Percentiles rank a stretch among this genome's conserved stretches.
These are phyloP conservation scores for Mallotus villosus DNA, from an alignment of 2,797 vertebrate species.

Conservation along the genomic window DNA sequence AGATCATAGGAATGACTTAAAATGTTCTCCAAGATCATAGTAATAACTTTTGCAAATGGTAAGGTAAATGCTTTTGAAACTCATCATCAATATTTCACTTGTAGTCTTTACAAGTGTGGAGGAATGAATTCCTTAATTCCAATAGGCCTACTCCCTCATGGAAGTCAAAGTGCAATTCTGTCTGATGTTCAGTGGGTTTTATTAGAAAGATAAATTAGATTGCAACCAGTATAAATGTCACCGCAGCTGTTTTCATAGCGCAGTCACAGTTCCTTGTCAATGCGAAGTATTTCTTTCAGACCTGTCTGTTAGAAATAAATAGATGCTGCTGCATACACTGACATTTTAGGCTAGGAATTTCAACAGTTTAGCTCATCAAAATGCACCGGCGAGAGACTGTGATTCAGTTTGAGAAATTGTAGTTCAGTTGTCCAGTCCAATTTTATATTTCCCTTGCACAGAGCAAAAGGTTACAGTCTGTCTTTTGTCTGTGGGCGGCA, in stretches of 20 bases:
- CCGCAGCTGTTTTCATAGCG: constrained; percentile 43
- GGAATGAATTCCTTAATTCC: neutral
- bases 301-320: neutral
- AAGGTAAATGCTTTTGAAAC: neutral
- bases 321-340: neutral
- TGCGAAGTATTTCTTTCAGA: constrained; percentile 22
- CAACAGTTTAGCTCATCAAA: constrained; percentile 2
- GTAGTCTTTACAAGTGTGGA: neutral
- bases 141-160: constrained; percentile 36
- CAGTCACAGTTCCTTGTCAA: constrained; percentile 41
- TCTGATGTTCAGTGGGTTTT: constrained; percentile 56
- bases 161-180: constrained; percentile 49
- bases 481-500: constrained; percentile 76
- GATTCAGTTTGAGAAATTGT: constrained; percentile 39
- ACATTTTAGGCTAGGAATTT: neutral
- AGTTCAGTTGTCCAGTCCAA: constrained; percentile 33
- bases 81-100: neutral
- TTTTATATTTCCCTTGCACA: constrained; percentile 42
- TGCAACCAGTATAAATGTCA: constrained; percentile 63
- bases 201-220: constrained; percentile 58
- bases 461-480: constrained; percentile 57
- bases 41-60: no score
- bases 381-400: constrained; percentile 9
- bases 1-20: neutral
- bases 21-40: neutral